phyloP scores from a whole-genome alignment of 2,888 invertebrate genomes.

The Drosophila monieri region DNA sequence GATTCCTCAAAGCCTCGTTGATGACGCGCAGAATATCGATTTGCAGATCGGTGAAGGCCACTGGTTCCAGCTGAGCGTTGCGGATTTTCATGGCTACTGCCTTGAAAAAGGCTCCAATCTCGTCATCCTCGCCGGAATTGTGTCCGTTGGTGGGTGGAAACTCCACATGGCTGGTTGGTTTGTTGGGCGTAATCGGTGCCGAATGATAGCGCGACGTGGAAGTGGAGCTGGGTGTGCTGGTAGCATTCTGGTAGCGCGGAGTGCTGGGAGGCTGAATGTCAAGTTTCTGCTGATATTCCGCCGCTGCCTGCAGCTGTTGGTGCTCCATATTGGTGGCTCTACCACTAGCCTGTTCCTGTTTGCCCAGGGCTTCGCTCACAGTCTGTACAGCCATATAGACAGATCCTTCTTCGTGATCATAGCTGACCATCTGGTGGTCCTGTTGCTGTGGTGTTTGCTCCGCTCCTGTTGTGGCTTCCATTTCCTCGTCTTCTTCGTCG shows the following conservation, averaged over 20 bases:
- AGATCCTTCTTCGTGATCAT: conserved; percentile 54
- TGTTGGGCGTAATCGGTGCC: conserved; percentile 30
- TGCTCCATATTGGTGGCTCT: conserved; percentile 39
- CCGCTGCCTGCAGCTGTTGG: conserved; percentile 41
- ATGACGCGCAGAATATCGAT: conserved; percentile 82
- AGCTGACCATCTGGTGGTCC: conserved; percentile 57
- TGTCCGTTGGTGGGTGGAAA: conserved; percentile 22
- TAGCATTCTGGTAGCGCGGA: conserved; percentile 31
- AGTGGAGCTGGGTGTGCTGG: conserved; percentile 51
- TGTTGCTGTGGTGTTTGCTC: conserved; percentile 46
- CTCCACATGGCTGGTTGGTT: conserved; percentile 21
- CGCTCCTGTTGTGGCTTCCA: conserved; percentile 37
- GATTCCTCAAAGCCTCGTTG: conserved; percentile 78
- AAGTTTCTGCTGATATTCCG: conserved; percentile 57
- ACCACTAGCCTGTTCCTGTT: conserved; percentile 44
- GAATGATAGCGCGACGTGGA: conserved; percentile 49
- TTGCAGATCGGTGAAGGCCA: conserved; percentile 82
- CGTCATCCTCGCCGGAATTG: conserved; percentile 74
- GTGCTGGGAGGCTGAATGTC: conserved; percentile 52
- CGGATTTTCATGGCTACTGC: conserved; percentile 83
- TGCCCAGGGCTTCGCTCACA: conserved; percentile 41
- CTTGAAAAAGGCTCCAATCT: conserved; percentile 82
- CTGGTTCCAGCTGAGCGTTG: conserved; percentile 78
- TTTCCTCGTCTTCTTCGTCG: conserved; percentile 43
- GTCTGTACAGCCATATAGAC: conserved; percentile 62